Conservation (phyloP, 2,797 vertebrate genomes). For the Hirundo rustica region DNA sequence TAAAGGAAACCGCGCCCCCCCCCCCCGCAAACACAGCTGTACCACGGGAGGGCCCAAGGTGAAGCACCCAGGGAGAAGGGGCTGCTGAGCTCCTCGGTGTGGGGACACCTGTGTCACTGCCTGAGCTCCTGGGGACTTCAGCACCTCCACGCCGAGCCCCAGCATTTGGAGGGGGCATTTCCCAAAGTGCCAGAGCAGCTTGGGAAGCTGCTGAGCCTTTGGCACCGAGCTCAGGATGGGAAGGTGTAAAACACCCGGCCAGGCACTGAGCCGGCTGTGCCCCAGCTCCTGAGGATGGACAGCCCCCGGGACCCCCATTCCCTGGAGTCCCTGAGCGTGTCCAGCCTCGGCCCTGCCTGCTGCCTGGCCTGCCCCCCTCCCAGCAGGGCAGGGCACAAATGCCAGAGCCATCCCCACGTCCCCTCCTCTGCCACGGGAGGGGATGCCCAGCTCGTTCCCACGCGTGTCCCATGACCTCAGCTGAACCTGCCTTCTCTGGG, state of each 20-base stretch:
- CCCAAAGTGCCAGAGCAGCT: not conserved
- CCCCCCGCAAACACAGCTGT: not conserved
- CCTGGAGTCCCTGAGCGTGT: rapidly evolving
- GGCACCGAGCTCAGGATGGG: not conserved
- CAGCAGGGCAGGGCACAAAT: not conserved
- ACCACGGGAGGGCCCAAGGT: not conserved
- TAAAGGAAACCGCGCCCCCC: not conserved
- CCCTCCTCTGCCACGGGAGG: not conserved
- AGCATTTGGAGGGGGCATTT: not conserved
- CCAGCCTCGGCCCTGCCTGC: not conserved
- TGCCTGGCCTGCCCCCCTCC: not conserved
- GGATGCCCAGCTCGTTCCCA: not conserved
- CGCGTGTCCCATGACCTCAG: not conserved
- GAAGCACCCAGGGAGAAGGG: not conserved
- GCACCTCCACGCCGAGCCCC: rapidly evolving
- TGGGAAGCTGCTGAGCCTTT: not conserved
- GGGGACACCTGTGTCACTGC: not conserved
- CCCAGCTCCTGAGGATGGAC: not conserved
- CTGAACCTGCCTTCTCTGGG: not conserved
- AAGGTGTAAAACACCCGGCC: not conserved
- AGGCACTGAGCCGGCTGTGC: not conserved
- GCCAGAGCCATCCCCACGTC: rapidly evolving
- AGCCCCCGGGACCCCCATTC: rapidly evolving
- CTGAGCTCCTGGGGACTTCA: not conserved
- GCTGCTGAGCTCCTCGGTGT: not conserved